phyloP scores from a whole-genome alignment of 1,140 invertebrate species.

The Apis cerana region DNA sequence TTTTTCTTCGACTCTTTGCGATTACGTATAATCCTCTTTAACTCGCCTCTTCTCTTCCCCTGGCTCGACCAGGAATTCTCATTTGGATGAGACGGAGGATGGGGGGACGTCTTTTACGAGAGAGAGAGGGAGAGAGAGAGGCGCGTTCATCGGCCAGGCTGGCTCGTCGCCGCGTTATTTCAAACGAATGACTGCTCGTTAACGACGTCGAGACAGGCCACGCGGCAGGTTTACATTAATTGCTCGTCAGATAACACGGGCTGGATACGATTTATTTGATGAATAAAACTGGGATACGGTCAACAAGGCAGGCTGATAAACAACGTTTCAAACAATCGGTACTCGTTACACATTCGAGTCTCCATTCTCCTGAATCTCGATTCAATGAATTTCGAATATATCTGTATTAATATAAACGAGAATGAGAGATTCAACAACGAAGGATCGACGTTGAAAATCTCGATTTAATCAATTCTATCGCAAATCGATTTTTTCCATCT shows the following conservation, averaged over 20 bases:
- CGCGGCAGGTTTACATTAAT: conserved; percentile 60
- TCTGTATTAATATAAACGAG: conserved; percentile 32
- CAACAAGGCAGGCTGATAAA: conserved; percentile 49
- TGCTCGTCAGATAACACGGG: conserved; percentile 53
- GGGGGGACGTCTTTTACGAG: neutral
- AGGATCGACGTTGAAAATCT: too few relatives aligned
- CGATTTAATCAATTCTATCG: too few relatives aligned
- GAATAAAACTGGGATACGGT: conserved; percentile 49
- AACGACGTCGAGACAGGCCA: conserved; percentile 32
- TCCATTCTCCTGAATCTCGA: conserved; percentile 32
- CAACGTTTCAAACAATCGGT: conserved; percentile 61
- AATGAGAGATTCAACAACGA: too few relatives aligned
- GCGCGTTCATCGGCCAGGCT: neutral
- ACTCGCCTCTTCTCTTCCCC: too few relatives aligned
- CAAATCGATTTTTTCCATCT: too few relatives aligned
- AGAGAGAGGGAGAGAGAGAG: too few relatives aligned
- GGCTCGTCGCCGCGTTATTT: conserved; percentile 35
- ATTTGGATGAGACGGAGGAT: neutral
- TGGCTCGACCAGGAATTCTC: neutral
- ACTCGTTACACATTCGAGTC: conserved; percentile 38
- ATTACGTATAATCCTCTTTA: neutral
- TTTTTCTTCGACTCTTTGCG: too few relatives aligned
- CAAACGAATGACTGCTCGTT: conserved; percentile 56
- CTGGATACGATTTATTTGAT: conserved; percentile 42
- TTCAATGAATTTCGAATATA: conserved; percentile 33